Base-by-base conservation (phyloP, 2,113 vertebrate genomes). In the Anoura caudifer region DNA sequence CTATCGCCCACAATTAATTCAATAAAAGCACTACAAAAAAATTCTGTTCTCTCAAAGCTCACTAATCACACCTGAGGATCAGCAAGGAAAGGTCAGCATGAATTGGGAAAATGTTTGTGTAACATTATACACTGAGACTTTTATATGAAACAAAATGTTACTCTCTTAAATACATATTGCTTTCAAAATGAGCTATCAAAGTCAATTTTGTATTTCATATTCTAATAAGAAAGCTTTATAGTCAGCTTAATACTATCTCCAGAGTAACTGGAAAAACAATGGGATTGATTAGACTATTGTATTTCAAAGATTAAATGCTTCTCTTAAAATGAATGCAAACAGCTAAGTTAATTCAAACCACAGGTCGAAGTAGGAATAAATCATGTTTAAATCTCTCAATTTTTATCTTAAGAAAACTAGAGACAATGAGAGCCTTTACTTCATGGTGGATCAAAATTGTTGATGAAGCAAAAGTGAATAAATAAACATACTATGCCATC, bases 401-500 rank as follows among this genome's bases (percentile, higher is more conserved):
- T 96, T 96, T 93, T 28, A 87, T 59, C 15, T 67, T 87, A 87
- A 96, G 91, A 94, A 96, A 96, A 33, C 0, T 0, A 83, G 95
- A 97, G 26, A 61, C 63, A 38, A 85, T 38, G 72, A 95, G 81
- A 94, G 86, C 0, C 70, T 96, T 88, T 92, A 36, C 36, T 89
- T 75, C 92, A 77, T 3, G 16, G 4, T 73, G 9, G 76, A 47
- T 59, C 33, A 84, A 15, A 95, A 97, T 26, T 96, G 95, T 36
- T 95, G 81, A 97, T 89, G 72, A 96, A 94, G 73, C 31, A 96
- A 96, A 97, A 97, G n/a, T 41, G 73, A 97, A 95, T 82, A 96
- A 96, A 93, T 86, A 95, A 96, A 92, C 11, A 97, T n/a, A 89
- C 28, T 87, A 94, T 50, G 63, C 69, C 72, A 96, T 80, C 86